phyloP scores from a whole-genome alignment of 2,888 invertebrate genomes.

The Lordiphosa andalusiaca region DNA sequence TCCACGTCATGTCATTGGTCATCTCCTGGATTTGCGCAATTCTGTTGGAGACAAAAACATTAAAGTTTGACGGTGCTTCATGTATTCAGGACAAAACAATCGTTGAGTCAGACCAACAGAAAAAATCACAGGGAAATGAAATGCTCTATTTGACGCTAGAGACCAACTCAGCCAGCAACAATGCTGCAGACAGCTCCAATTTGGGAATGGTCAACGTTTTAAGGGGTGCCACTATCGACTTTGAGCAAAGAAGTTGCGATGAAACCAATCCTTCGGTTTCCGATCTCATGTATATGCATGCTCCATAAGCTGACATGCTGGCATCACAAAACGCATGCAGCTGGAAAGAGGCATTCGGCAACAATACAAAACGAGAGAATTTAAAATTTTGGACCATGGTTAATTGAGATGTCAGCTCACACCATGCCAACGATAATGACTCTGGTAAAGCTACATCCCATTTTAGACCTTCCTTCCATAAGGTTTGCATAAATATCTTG shows the following conservation, averaged over 20 bases:
- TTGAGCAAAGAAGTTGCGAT: slow-evolving; percentile 3
- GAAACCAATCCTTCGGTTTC: slow-evolving; percentile 1
- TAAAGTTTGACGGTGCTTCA: slow-evolving; percentile 9
- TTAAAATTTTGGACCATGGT: too few species aligned
- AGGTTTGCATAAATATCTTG: slow-evolving; percentile 7
- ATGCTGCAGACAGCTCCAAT: slow-evolving; percentile 11
- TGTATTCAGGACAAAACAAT: slow-evolving; percentile 8
- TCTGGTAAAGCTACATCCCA: slow-evolving; percentile 3
- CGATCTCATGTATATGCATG: slow-evolving; percentile 3
- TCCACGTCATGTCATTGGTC: slow-evolving; percentile 8
- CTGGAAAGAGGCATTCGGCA: too few species aligned
- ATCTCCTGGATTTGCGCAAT: slow-evolving; percentile 9
- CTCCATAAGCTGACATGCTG: slow-evolving; percentile 9
- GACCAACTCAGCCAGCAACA: slow-evolving; percentile 8
- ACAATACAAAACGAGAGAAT: too few species aligned
- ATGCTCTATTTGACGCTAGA: neutral
- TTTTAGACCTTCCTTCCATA: slow-evolving; percentile 1
- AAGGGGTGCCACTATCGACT: slow-evolving; percentile 9
- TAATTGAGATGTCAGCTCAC: slow-evolving; percentile 1
- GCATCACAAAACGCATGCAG: slow-evolving; percentile 2
- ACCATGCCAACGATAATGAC: neutral
- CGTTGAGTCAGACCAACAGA: slow-evolving; percentile 11
- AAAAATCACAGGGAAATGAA: slow-evolving; percentile 1
- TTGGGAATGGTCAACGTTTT: slow-evolving; percentile 7
- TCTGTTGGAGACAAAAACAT: slow-evolving; percentile 18